Conservation (phyloP, 2,113 vertebrate genomes). For the Pseudorasbora parva region DNA sequence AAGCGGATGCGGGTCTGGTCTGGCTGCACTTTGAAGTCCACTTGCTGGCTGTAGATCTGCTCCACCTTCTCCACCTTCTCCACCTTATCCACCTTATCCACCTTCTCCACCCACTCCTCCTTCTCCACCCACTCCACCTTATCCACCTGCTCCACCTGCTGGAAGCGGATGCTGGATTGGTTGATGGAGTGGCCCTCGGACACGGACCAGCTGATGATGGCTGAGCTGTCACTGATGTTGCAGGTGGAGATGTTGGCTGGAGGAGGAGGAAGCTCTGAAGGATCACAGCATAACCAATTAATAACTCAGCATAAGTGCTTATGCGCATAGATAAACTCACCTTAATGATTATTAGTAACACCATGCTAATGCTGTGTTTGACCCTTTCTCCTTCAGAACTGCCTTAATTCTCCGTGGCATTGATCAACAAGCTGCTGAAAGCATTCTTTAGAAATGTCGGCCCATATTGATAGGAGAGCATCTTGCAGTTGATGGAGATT, state of each 20-base stretch:
- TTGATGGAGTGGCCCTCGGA: constrained; percentile 84
- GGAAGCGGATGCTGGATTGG: constrained; percentile 85
- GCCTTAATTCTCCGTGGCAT: too few relatives aligned
- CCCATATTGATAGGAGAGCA: too few relatives aligned
- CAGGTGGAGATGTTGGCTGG: constrained; percentile 80
- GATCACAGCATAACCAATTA: not conserved
- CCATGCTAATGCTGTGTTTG: too few relatives aligned
- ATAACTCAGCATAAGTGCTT: not conserved
- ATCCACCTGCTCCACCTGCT: constrained; percentile 74
- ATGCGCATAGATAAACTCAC: not conserved
- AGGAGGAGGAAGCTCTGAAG: constrained; percentile 80
- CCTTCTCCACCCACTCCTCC: constrained; percentile 72
- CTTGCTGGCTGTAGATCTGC: constrained; percentile 83
- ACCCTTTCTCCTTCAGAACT: too few relatives aligned
- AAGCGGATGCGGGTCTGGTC: constrained; percentile 78
- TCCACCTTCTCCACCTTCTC: constrained; percentile 69
- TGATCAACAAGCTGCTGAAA: too few relatives aligned
- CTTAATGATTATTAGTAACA: too few relatives aligned
- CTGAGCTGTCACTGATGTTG: constrained; percentile 84
- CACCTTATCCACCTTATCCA: constrained; percentile 71
- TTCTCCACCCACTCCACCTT: constrained; percentile 71
- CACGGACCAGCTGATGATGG: constrained; percentile 81
- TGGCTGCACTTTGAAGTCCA: constrained; percentile 74
- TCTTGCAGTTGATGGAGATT: too few relatives aligned
- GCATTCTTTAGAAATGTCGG: too few relatives aligned